Evolutionary conservation across 2,113 vertebrate genomes (phyloP).

Genomic region (Microtus pennsylvanicus): DNA sequence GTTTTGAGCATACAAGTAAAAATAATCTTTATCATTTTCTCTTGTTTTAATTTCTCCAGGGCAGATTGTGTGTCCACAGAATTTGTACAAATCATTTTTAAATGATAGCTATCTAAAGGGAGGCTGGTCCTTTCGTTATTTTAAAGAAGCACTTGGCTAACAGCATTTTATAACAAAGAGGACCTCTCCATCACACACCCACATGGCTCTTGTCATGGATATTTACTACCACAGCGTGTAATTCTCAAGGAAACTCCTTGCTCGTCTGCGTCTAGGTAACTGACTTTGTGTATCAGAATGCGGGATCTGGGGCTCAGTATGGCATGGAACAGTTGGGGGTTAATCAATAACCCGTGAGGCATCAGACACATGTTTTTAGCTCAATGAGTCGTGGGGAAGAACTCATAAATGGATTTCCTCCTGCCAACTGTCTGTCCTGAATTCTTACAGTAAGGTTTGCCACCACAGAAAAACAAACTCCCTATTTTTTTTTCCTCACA

Average conservation of each 20-base stretch:
- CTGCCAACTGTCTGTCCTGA: slow-evolving; percentile 78
- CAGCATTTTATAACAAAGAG: background rate
- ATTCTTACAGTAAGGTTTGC: slow-evolving; percentile 81
- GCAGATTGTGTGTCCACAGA: slow-evolving; percentile 18
- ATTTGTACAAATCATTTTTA: slow-evolving; percentile 21
- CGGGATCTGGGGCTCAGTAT: background rate
- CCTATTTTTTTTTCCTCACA: slow-evolving; percentile 70
- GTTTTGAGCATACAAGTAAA: slow-evolving; percentile 67
- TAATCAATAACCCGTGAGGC: background rate
- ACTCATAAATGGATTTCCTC: slow-evolving; percentile 63
- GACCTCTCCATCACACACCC: background rate
- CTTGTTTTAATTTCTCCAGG: slow-evolving; percentile 52
- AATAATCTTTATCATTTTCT: background rate
- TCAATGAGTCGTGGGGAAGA: slow-evolving; percentile 63
- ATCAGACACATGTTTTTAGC: slow-evolving; percentile 55
- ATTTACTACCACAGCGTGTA: background rate
- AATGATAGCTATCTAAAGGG: background rate
- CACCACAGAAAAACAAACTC: slow-evolving; percentile 78
- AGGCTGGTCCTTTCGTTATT: background rate
- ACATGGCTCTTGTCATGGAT: background rate
- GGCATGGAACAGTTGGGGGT: background rate
- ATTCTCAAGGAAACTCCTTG: background rate
- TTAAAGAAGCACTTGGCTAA: background rate
- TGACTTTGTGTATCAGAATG: background rate
- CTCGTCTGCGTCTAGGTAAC: background rate